Evolutionary conservation across 2,888 invertebrate genomes (phyloP), one percentile per base, ranked within the genome.

Genomic region (Limnephilus lunatus): DNA sequence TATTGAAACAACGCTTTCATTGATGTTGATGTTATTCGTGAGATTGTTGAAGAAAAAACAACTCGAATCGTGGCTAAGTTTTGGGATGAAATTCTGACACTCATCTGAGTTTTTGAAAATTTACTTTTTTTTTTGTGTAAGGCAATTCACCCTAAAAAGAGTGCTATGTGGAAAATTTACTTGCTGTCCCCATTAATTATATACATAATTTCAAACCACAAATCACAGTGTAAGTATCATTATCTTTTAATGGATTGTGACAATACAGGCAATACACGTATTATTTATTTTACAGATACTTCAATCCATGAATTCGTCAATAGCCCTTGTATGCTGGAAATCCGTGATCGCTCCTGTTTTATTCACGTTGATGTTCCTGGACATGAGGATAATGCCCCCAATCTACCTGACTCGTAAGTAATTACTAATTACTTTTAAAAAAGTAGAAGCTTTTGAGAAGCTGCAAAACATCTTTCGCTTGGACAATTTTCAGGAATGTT

Each of bases 291-390:
- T n/a, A 0, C 95, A 98, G 98, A 98, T 95, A 97, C 97, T 92
- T 97, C 98, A 90, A 97, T 98, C 96, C 97, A 97, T 94, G 97
- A 98, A 94, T 98, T 98, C 95, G 97, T 98, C 94, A 97, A 97
- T 95, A 97, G 97, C 94, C 98, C 98, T 25, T 97, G 98, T 94
- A 98, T 98, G 98, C 95, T 96, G 91, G 98, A 98, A 95, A 98
- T 98, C 94, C 98, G 98, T 94, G 97, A 98, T 94, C 96, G 98
- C 53, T 98, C 98, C 90, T 97, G 98, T 94, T 98, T 98, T 96
- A 97, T 98, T 94, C 98, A 98, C 95, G 97, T 99, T 85, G 98
- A 98, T 95, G 97, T 98, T 39, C 98, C 98, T 0, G 98, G 98
- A 0, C 98, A 98, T 95, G 98, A 98, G 94, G 98, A 98, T 95